These are phyloP conservation scores for Homalodisca vitripennis DNA, from an alignment of 1,140 invertebrate genomes.

Conservation along the genomic window DNA sequence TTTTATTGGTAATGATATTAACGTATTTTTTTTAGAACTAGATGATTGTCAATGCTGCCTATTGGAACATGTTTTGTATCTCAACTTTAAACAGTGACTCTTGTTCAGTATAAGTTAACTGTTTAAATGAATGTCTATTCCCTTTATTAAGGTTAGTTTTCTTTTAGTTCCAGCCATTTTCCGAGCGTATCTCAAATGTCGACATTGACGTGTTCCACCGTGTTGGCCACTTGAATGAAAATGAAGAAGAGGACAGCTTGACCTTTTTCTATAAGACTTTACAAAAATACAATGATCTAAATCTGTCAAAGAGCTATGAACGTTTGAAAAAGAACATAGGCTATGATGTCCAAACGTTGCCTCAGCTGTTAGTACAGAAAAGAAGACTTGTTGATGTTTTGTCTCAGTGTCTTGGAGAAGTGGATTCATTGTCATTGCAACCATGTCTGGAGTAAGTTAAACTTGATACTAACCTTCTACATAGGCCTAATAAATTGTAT, in stretches of 20 bases:
- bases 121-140: background rate
- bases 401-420: constrained; percentile 66
- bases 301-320: constrained; percentile 78
- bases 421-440: constrained; percentile 70
- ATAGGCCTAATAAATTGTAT: too few species aligned
- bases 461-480: background rate
- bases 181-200: constrained; percentile 77
- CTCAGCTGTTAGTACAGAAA: constrained; percentile 76
- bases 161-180: constrained; percentile 83
- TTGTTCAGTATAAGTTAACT: too few species aligned
- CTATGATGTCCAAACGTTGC: constrained; percentile 67
- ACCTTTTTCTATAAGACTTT: constrained; percentile 78
- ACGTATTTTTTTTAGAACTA: too few species aligned
- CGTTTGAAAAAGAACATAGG: constrained; percentile 69
- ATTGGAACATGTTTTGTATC: too few species aligned
- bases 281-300: constrained; percentile 84
- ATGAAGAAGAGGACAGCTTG: constrained; percentile 62
- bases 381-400: constrained; percentile 70
- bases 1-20: too few species aligned
- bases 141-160: background rate
- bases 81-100: too few species aligned
- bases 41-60: too few species aligned
- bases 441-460: constrained; percentile 77
- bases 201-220: constrained; percentile 78
- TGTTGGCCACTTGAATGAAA: constrained; percentile 68